phyloP scores from a whole-genome alignment of 1,140 invertebrate genomes.

The Parasteatoda tepidariorum region DNA sequence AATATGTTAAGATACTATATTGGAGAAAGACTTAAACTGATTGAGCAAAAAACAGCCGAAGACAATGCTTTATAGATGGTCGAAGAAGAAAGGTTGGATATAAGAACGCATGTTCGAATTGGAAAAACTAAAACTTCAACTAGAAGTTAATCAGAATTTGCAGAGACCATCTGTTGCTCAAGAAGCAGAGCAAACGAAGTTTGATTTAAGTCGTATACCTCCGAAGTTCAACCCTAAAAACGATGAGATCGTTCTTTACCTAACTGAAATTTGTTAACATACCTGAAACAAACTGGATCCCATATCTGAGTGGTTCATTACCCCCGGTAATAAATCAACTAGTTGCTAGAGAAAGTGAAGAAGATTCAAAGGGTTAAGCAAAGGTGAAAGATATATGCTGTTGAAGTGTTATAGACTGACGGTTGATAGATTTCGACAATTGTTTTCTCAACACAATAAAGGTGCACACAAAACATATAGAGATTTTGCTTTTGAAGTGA shows the following conservation, averaged over 20 bases:
- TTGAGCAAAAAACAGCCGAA: background rate
- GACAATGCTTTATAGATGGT: background rate
- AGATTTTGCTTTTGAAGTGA: background rate
- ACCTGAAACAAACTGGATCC: no score
- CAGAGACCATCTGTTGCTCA: background rate
- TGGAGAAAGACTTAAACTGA: background rate
- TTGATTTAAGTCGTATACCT: background rate
- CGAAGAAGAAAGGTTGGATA: background rate
- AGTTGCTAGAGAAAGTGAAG: no score
- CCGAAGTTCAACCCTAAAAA: background rate
- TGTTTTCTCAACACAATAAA: background rate
- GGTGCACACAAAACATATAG: background rate
- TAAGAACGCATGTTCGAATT: background rate
- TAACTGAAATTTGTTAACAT: background rate
- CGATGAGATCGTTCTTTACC: background rate
- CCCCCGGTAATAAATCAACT: no score
- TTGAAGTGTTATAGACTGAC: background rate
- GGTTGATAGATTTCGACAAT: background rate
- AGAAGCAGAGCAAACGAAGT: background rate
- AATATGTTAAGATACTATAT: no score
- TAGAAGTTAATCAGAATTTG: background rate
- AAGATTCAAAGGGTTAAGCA: no score
- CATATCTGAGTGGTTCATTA: no score
- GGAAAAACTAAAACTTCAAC: background rate
- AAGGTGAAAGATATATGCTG: no score